phyloP scores from a whole-genome alignment of 30 jellyfish, hydroid and myxozoan species.

The Calvadosia cruxmelitensis region DNA sequence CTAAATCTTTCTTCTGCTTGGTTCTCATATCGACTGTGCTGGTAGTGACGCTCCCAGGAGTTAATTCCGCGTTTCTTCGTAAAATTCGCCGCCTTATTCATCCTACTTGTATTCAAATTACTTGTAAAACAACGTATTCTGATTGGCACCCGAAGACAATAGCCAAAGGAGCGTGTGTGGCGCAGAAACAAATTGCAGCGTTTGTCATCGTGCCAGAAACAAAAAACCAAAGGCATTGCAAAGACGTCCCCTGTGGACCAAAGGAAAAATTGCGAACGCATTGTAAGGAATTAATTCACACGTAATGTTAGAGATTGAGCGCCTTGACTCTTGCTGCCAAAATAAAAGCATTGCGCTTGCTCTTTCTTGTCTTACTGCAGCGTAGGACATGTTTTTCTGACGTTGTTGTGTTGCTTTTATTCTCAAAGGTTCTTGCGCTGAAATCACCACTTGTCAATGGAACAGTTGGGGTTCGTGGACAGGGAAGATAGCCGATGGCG shows the following conservation, averaged over 20 bases:
- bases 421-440: slow-evolving; percentile 70
- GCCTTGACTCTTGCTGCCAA: neutral
- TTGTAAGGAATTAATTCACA: neutral
- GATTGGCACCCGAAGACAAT: neutral
- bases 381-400: too few relatives aligned
- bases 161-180: neutral
- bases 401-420: neutral
- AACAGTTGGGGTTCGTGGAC: slow-evolving; percentile 78
- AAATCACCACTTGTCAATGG: slow-evolving; percentile 66
- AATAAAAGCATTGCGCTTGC: too few relatives aligned
- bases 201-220: neutral
- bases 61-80: too few relatives aligned
- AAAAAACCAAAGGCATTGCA: neutral
- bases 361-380: too few relatives aligned
- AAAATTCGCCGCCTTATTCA: too few relatives aligned
- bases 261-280: neutral
- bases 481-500: slow-evolving; percentile 44
- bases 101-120: neutral
- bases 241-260: neutral
- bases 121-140: neutral
- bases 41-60: too few relatives aligned
- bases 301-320: neutral
- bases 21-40: too few relatives aligned
- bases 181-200: neutral
- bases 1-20: too few relatives aligned